Base-by-base conservation (phyloP, 2,888 invertebrate species). In the Macaria liturata region DNA sequence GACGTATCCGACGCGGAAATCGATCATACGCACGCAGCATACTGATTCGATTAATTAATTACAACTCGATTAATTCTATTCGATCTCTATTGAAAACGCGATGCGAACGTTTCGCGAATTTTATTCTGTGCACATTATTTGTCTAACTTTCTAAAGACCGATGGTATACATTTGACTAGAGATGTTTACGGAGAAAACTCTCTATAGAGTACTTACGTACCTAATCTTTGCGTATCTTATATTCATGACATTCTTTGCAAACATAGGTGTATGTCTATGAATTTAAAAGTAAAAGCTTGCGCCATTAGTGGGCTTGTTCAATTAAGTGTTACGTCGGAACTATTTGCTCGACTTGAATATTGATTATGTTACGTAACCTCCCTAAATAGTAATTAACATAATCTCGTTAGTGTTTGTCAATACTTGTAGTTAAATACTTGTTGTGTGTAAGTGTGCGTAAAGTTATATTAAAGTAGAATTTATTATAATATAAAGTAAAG, bases 1-100 rank as follows among this genome's bases (percentile, higher is more conserved):
- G 52, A 65, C 62, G 51, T 62, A 62, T 57, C 48, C 49, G 34
- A 40, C 54, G 62, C 62, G 50, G 59, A 61, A 59, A 66, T 59
- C 56, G 63, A 62, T 68, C 49, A 54, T 58, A 51, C 9, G 9
- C 8, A 42, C 9, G 4, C n/a, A 8, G 60, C 65, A 67, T 65
- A 60, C 65, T 57, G 67, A n/a, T 42, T 71, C 62, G 59, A 71
- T 74, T 80, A 74, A 76, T 77, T 70, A 66, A 67, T 70, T 66
- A 63, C 63, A 65, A 77, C 68, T 69, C 69, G 75, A 74, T 74
- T 68, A 70, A 9, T 8, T 59, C 70, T 67, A 74, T 76, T 59
- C 70, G 67, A 74, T 76, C 70, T 66, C 66, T 70, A 71, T 71
- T 70, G 73, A 70, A 69, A 68, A 60, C 39, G 57, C 67, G 61